Base-by-base conservation (phyloP, 2,797 vertebrate species). In the Rachycentron canadum region DNA sequence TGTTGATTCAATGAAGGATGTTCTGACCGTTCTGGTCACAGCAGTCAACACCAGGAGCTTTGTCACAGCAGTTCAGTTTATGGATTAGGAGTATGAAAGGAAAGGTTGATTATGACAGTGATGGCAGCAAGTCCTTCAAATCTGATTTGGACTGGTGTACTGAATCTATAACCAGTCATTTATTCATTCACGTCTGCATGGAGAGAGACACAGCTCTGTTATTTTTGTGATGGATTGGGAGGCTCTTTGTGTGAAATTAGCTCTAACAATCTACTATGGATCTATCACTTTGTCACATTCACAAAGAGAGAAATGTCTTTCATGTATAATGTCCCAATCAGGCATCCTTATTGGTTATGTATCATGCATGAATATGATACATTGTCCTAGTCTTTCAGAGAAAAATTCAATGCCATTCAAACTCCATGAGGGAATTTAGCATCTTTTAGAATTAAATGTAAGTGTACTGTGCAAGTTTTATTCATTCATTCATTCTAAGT, bases 61-160 rank as follows among this genome's bases (percentile, higher is more conserved):
- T 73, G 58, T 52, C 61, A 41, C 8, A 1, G 75, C 63, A 40
- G 0, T 62, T 65, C 60, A 78, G 81, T 86, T 86, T 78, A 87
- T 71, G 56, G 77, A 88, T 84, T 85, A 85, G 38, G 58, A 41
- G 60, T 38, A 32, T 66, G 57, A 63, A 55, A 21, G 47, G 38
- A 55, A 49, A 59, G 49, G 71, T 47, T 57, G 52, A 66, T 76
- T 50, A 81, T 64, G 59, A 34, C 69, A 61, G 40, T 2, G 40
- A 45, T 50, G 69, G 52, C 69, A 45, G 30, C 11, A 21, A 62
- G 73, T 57, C 41, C 13, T 56, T 34, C 14, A 79, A 76, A 77
- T 38, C n/a, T 10, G 23, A 62, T 59, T 32, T 17, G 36, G 34
- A 21, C 43, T 26, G n/a, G 3, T 64, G 28, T n/a, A 6, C n/a